Evolutionary conservation across 2,797 vertebrate genomes (phyloP).

Genomic region (Percopsis omiscomaycus): DNA sequence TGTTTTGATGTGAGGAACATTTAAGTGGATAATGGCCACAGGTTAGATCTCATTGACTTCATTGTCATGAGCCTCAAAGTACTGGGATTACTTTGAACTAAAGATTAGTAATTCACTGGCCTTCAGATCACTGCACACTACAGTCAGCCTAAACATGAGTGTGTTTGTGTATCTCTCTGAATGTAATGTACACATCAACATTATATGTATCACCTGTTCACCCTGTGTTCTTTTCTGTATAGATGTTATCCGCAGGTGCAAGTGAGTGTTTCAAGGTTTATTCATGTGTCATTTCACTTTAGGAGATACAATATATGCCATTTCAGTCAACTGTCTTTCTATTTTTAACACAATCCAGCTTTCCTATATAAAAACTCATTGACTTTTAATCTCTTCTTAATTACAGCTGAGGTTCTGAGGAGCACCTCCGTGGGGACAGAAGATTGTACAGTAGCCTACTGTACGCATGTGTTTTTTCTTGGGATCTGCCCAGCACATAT

Average conservation of each 20-base stretch:
- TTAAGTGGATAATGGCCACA: conserved; percentile 5
- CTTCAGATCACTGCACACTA: conserved; percentile 26
- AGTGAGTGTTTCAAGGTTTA: conserved; percentile 22
- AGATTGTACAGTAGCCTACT: neutral
- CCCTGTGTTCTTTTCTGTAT: neutral
- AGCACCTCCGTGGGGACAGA: neutral
- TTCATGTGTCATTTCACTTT: conserved; percentile 3
- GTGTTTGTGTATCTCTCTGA: neutral
- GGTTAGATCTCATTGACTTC: conserved; percentile 29
- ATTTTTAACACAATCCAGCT: no score
- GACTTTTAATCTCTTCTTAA: neutral
- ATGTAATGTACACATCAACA: no score
- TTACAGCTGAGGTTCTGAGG: no score
- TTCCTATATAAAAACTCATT: neutral
- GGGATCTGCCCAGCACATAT: neutral
- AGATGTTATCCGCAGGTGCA: neutral
- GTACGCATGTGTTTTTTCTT: neutral
- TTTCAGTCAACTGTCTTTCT: no score
- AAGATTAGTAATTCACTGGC: no score
- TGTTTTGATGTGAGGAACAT: no score
- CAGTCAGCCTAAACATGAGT: conserved; percentile 1
- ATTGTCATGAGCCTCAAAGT: conserved; percentile 50
- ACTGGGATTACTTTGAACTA: conserved; percentile 55
- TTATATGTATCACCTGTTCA: no score
- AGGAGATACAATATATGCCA: no score